A percentile compares a stretch with the other conserved stretches of the same genome.
These are phyloP conservation scores for Halictus quadricinctus DNA, from an alignment of 2,888 invertebrate genomes.

Conservation along the genomic window DNA sequence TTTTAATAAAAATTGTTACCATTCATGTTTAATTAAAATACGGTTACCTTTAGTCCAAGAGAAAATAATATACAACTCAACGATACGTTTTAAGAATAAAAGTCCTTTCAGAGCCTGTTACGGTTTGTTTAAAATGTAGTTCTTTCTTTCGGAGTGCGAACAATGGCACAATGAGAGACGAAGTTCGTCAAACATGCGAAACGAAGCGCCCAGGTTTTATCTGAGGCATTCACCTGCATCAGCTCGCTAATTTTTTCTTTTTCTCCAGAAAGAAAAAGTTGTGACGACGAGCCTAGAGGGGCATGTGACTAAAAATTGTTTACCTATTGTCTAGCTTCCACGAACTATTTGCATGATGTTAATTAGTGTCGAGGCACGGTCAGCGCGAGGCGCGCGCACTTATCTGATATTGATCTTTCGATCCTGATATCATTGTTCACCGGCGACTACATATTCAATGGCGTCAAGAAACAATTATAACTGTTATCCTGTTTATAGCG, in stretches of 20 bases:
- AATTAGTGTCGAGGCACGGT: slow-evolving; percentile 38
- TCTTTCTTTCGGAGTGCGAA: neutral
- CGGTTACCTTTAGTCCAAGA: neutral
- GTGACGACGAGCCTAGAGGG: slow-evolving; percentile 20
- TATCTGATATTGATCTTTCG: slow-evolving; percentile 34
- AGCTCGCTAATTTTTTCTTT: no score
- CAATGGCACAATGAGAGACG: neutral
- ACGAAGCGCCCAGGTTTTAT: neutral
- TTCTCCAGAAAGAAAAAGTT: neutral
- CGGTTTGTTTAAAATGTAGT: neutral
- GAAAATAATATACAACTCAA: neutral
- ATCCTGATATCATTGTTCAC: slow-evolving; percentile 55
- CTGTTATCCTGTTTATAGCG: slow-evolving; percentile 43
- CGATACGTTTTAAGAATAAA: neutral
- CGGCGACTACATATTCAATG: slow-evolving; percentile 41
- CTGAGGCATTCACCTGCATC: neutral
- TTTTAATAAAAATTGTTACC: neutral
- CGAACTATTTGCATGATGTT: slow-evolving; percentile 44
- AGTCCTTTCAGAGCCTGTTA: neutral
- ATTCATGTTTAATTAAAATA: neutral
- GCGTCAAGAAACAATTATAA: slow-evolving; percentile 50
- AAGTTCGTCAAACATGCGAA: neutral
- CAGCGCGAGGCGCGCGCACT: slow-evolving; percentile 16
- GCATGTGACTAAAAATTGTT: slow-evolving; percentile 33
- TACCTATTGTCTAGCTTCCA: slow-evolving; percentile 39